Percentiles rank a stretch among this genome's conserved stretches.
Conservation (phyloP, 2,888 invertebrate genomes). For the Andrena praecox region DNA sequence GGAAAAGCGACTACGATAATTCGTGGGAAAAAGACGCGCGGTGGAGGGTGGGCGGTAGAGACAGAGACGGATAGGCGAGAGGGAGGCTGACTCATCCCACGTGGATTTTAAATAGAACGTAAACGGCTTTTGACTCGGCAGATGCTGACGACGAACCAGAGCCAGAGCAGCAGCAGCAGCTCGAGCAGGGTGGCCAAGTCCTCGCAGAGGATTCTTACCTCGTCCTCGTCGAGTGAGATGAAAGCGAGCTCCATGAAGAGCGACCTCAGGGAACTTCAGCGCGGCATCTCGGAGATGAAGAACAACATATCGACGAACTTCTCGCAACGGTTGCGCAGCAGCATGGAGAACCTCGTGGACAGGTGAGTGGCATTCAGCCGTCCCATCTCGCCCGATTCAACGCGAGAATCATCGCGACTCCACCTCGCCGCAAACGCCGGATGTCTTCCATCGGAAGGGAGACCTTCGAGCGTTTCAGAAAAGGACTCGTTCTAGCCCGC, state of each 20-base stretch:
- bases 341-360: constrained; percentile 93
- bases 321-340: constrained; percentile 88
- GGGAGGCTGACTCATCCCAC: constrained; percentile 62
- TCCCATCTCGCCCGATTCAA: too few relatives aligned
- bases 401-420: not conserved
- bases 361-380: constrained; percentile 83
- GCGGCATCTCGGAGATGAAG: constrained; percentile 95
- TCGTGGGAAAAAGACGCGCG: constrained; percentile 4
- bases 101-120: constrained; percentile 80
- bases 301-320: constrained; percentile 87
- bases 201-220: constrained; percentile 86
- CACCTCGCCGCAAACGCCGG: not conserved
- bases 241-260: constrained; percentile 94
- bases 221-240: constrained; percentile 88
- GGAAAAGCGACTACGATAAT: not conserved
- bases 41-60: constrained; percentile 23
- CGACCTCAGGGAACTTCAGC: constrained; percentile 92
- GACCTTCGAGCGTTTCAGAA: too few relatives aligned
- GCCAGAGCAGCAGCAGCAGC: constrained; percentile 87
- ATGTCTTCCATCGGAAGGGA: too few relatives aligned
- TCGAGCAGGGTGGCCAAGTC: constrained; percentile 86
- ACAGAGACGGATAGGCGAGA: constrained; percentile 48
- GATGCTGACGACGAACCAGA: constrained; percentile 84
- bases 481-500: too few relatives aligned
- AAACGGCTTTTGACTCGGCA: constrained; percentile 76